Conservation (phyloP, 2,888 invertebrate species). For the Archips crataeganus region DNA sequence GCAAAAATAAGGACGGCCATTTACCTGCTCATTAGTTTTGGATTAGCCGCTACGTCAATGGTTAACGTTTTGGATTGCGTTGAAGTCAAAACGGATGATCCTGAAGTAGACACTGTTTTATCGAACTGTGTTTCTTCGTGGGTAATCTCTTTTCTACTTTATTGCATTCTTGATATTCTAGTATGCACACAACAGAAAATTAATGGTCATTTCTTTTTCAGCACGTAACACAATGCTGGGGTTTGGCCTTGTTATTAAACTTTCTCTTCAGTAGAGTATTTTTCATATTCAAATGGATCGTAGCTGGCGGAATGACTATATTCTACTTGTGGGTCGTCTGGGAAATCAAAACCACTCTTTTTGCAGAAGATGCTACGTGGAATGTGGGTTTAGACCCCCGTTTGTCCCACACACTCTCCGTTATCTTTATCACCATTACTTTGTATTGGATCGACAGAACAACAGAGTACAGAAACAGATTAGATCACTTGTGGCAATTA, state of each 20-base stretch:
- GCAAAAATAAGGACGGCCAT: slow-evolving; percentile 87
- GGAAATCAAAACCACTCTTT: slow-evolving; percentile 84
- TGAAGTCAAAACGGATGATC: slow-evolving; percentile 59
- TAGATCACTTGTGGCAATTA: slow-evolving; percentile 90
- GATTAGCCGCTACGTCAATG: slow-evolving; percentile 88
- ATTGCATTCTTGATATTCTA: slow-evolving; percentile 7
- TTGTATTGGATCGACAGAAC: slow-evolving; percentile 95
- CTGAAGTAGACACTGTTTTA: slow-evolving; percentile 58
- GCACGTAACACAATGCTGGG: slow-evolving; percentile 92
- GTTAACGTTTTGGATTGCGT: slow-evolving; percentile 86
- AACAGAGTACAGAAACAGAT: slow-evolving; percentile 94
- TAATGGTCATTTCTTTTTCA: slow-evolving; percentile 69
- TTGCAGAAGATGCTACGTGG: slow-evolving; percentile 88
- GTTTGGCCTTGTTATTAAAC: slow-evolving; percentile 88
- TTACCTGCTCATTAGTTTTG: slow-evolving; percentile 88
- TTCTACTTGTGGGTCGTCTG: slow-evolving; percentile 90
- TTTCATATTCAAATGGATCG: slow-evolving; percentile 91
- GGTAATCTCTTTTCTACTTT: slow-evolving; percentile 64
- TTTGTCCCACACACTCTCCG: slow-evolving; percentile 90
- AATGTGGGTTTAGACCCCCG: slow-evolving; percentile 89
- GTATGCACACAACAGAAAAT: background rate
- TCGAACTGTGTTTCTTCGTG: slow-evolving; percentile 82
- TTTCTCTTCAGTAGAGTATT: slow-evolving; percentile 95
- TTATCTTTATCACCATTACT: slow-evolving; percentile 90
- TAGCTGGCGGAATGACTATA: slow-evolving; percentile 87